phyloP scores from a whole-genome alignment of 1,140 invertebrate genomes.

The Drosophila nigromelanica region DNA sequence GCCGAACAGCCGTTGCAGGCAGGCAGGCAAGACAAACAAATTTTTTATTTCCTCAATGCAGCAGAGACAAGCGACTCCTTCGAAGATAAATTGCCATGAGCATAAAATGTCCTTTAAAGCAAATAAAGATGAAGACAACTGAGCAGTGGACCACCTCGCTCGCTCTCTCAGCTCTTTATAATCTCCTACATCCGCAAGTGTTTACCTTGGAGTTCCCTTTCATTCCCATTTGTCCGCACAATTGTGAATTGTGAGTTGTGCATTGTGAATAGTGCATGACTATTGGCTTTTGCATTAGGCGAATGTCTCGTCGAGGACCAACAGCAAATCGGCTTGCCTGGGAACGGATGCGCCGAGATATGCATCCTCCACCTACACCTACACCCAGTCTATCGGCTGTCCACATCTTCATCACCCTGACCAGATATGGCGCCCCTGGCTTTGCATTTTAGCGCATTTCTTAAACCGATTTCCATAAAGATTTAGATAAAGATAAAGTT shows the following conservation, averaged over 20 bases:
- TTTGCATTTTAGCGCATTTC: conserved; percentile 43
- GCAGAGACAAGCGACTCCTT: conserved; percentile 36
- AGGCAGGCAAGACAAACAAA: conserved; percentile 64
- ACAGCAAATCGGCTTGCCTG: conserved; percentile 45
- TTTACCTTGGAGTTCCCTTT: conserved; percentile 71
- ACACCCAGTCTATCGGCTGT: background rate
- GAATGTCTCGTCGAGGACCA: conserved; percentile 19
- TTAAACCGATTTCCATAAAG: conserved; percentile 23
- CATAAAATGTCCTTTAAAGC: conserved; percentile 78
- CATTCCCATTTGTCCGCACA: conserved; percentile 62
- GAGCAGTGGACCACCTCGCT: conserved; percentile 51
- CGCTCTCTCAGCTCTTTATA: conserved; percentile 27
- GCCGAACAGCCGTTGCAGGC: background rate
- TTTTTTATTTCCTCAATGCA: conserved; percentile 62
- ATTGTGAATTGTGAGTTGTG: conserved; percentile 51
- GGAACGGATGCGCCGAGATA: conserved; percentile 17
- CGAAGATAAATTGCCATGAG: conserved; percentile 75
- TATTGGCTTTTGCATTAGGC: conserved; percentile 76
- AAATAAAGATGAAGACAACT: conserved; percentile 51
- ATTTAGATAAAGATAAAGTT: background rate
- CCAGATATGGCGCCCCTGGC: conserved; percentile 6
- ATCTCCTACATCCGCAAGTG: conserved; percentile 77
- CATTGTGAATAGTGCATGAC: conserved; percentile 74
- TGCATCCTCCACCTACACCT: background rate
- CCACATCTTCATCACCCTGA: conserved; percentile 29